Percentiles rank a stretch among this genome's conserved stretches.
phyloP scores from a whole-genome alignment of 2,888 invertebrate genomes.

The Nesidiocoris tenuis region DNA sequence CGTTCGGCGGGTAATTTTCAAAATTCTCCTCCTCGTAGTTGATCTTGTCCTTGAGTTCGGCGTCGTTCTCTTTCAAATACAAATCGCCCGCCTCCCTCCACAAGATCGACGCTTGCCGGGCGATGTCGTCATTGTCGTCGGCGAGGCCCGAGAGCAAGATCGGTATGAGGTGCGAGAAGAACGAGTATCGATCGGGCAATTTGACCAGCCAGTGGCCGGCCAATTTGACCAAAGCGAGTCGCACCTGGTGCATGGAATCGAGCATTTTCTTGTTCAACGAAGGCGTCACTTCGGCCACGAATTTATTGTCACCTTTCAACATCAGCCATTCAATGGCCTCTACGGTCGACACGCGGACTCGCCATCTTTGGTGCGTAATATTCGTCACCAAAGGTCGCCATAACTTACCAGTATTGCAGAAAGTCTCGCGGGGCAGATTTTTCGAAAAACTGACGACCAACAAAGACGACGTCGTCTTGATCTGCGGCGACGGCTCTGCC shows the following conservation, averaged over 20 bases:
- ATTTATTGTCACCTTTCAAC: slow-evolving; percentile 69
- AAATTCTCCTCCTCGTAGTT: slow-evolving; percentile 71
- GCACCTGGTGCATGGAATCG: slow-evolving; percentile 77
- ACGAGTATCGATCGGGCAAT: slow-evolving; percentile 84
- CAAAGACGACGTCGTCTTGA: slow-evolving; percentile 22
- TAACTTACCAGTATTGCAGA: slow-evolving; percentile 70
- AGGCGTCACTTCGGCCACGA: slow-evolving; percentile 69
- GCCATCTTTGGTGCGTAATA: slow-evolving; percentile 79
- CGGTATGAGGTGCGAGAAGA: slow-evolving; percentile 81
- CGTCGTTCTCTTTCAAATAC: slow-evolving; percentile 83
- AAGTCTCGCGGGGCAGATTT: slow-evolving; percentile 68
- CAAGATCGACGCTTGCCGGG: slow-evolving; percentile 61
- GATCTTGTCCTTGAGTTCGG: slow-evolving; percentile 78
- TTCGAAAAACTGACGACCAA: slow-evolving; percentile 55
- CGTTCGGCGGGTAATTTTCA: slow-evolving; percentile 71
- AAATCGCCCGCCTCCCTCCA: slow-evolving; percentile 76
- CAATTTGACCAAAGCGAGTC: slow-evolving; percentile 72
- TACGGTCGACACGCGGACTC: slow-evolving; percentile 72
- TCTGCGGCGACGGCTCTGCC: slow-evolving; percentile 27
- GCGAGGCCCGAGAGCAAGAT: slow-evolving; percentile 77
- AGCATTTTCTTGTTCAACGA: slow-evolving; percentile 85
- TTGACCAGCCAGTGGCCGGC: slow-evolving; percentile 76
- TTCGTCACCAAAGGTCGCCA: slow-evolving; percentile 71
- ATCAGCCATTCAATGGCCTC: slow-evolving; percentile 63
- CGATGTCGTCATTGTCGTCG: slow-evolving; percentile 76